Evolutionary conservation across 2,888 invertebrate genomes (phyloP).

Genomic region (Marasmarcha lunaedactyla): DNA sequence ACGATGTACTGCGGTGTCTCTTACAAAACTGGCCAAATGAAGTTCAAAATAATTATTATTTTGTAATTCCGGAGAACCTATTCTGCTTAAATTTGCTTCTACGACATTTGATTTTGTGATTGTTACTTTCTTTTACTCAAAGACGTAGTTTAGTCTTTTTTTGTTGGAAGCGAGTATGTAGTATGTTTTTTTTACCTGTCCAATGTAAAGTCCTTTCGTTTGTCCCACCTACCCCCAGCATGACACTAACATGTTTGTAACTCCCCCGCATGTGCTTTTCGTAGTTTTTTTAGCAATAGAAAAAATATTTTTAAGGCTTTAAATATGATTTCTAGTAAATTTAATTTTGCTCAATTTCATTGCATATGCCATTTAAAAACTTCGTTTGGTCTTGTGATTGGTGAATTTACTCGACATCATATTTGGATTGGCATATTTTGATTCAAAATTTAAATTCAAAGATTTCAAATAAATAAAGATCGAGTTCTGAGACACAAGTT

Average conservation of each 20-base stretch:
- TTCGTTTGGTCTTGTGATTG: constrained; percentile 7
- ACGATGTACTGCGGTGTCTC: constrained; percentile 45
- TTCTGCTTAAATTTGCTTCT: constrained; percentile 70
- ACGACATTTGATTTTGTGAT: constrained; percentile 41
- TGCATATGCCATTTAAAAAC: constrained; percentile 6
- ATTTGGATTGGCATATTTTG: constrained; percentile 15
- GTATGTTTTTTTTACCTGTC: constrained; percentile 58
- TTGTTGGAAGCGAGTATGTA: constrained; percentile 49
- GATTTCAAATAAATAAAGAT: background rate
- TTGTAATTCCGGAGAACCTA: constrained; percentile 67
- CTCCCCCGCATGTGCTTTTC: constrained; percentile 57
- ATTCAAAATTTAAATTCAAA: constrained; percentile 11
- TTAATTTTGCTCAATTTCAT: constrained; percentile 27
- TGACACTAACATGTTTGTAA: constrained; percentile 49
- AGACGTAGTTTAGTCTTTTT: constrained; percentile 54
- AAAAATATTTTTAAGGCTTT: constrained; percentile 47
- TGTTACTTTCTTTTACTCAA: constrained; percentile 46
- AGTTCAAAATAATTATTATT: constrained; percentile 54
- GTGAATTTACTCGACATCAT: constrained; percentile 25
- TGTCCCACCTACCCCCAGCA: constrained; percentile 40
- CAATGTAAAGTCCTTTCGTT: constrained; percentile 53
- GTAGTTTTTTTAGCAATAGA: constrained; percentile 39
- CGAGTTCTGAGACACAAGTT: background rate
- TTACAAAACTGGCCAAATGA: constrained; percentile 69
- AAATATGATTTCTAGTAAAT: constrained; percentile 46